These are phyloP conservation scores for Eira barbara DNA, from an alignment of 2,113 vertebrate genomes.

Conservation along the genomic window DNA sequence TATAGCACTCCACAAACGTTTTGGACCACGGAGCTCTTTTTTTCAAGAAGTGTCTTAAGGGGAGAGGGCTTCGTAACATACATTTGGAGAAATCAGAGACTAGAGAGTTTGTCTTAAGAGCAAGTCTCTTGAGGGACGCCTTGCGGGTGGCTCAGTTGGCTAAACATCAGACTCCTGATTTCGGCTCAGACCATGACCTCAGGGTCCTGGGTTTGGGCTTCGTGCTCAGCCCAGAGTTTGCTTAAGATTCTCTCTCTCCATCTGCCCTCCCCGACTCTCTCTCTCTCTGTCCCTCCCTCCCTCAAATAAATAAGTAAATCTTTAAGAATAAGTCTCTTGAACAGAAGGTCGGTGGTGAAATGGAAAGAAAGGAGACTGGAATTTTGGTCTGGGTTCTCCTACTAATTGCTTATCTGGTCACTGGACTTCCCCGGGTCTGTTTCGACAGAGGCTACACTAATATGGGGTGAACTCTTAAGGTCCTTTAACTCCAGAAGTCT, in stretches of 20 bases:
- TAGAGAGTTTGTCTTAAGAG: neutral
- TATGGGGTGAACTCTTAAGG: neutral
- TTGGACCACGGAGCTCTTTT: neutral
- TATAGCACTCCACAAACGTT: neutral
- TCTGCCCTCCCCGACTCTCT: neutral
- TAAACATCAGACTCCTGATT: neutral
- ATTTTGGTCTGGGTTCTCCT: neutral
- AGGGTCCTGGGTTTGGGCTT: neutral
- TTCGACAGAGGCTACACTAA: neutral
- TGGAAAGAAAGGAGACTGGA: neutral
- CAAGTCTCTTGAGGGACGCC: neutral
- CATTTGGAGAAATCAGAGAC: neutral
- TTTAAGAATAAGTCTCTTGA: neutral
- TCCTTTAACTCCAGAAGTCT: neutral
- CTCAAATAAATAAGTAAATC: neutral
- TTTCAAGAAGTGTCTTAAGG: neutral
- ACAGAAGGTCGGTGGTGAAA: neutral
- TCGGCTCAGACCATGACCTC: neutral
- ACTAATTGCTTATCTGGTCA: neutral
- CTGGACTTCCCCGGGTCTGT: neutral
- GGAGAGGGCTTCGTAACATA: neutral
- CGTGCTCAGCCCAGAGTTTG: neutral
- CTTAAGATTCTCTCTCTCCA: neutral
- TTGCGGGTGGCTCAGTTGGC: neutral
- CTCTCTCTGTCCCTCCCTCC: neutral